Base-by-base conservation (phyloP, 53 echinoderm and acorn worm species). In the Mesocentrotus franciscanus region DNA sequence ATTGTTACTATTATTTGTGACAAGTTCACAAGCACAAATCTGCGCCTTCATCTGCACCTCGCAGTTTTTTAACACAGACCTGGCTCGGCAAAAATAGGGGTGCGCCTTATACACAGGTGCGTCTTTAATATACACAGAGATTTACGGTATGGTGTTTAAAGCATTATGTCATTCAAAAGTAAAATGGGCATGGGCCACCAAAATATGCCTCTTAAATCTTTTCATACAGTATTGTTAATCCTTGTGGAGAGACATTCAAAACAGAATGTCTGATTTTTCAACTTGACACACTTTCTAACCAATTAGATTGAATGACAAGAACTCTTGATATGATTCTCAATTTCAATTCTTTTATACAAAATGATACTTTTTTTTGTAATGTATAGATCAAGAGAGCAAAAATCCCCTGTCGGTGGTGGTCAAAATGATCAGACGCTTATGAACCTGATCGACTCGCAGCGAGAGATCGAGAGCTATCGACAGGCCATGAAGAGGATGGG, bases 401-500 rank as follows among this genome's bases (percentile, higher is more conserved):
- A 87, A 29, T 87, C 87, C 12, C 87, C 87, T 57, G 87, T 27
- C 56, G 12, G 87, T 87, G 87, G 87, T 13, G 59, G 87, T 58
- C 87, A 76, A 60, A 93, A 94, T 34, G 98, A 98, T 95, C 89
- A 93, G 55, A 96, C 97, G 14, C 62, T 98, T 10, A 61, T 97
- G 33, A 97, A 95, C 62, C 32, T 99, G 56, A 90, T 99, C 36
- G 98, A 99, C 92, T 96, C 98, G 9, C 99, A 99, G 90, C 96
- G 96, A 61, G 99, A 99, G 95, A 94, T 99, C 1, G 95, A 98
- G 27, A 99, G 96, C 94, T 99, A 99, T 94, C 92, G 96, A 30
- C 97, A 98, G 39, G 99, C 97, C 10, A 95, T 99, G 68, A 97
- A 98, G 93, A 93, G 97, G 78, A 99, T 99, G 99, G 99, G 98